Evolutionary conservation across 2,797 vertebrate species (phyloP).

Genomic region (Erethizon dorsatum): DNA sequence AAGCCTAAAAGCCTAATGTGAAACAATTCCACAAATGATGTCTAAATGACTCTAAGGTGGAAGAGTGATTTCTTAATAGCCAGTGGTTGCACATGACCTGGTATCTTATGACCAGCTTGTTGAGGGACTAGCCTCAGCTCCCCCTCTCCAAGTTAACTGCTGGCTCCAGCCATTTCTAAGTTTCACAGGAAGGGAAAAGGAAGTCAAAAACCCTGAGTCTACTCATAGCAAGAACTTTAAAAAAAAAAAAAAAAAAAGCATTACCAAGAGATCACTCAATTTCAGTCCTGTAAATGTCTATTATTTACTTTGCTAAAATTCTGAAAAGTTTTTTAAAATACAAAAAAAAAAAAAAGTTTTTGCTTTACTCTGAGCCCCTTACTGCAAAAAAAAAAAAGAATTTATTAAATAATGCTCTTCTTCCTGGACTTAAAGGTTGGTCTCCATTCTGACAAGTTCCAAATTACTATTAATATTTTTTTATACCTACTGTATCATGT

Average conservation of each 20-base stretch:
- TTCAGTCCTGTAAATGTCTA: slow-evolving; percentile 1
- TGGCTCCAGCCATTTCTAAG: slow-evolving; percentile 71
- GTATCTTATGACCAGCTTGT: slow-evolving; percentile 76
- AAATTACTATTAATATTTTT: slow-evolving; percentile 34
- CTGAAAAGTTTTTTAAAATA: neutral
- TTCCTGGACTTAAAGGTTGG: neutral
- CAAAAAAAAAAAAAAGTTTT: neutral
- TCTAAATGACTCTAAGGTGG: slow-evolving; percentile 10
- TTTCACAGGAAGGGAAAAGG: slow-evolving; percentile 65
- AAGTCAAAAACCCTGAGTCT: slow-evolving; percentile 63
- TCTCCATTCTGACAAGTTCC: slow-evolving; percentile 52
- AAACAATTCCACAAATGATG: slow-evolving; percentile 48
- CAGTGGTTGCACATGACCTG: slow-evolving; percentile 44
- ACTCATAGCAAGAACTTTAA: slow-evolving; percentile 33
- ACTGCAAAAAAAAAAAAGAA: slow-evolving; percentile 52
- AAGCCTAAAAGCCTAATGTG: slow-evolving; percentile 26
- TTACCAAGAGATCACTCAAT: slow-evolving; percentile 34
- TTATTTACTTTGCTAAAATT: neutral
- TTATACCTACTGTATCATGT: neutral
- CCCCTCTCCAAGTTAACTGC: slow-evolving; percentile 65
- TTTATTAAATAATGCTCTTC: slow-evolving; percentile 56
- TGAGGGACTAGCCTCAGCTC: neutral
- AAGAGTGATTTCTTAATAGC: slow-evolving; percentile 56
- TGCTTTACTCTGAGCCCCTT: neutral
- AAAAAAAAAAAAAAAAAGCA: slow-evolving; percentile 1